Evolutionary conservation across 2,888 invertebrate genomes (phyloP).

Genomic region (Cyclophora albipunctata): DNA sequence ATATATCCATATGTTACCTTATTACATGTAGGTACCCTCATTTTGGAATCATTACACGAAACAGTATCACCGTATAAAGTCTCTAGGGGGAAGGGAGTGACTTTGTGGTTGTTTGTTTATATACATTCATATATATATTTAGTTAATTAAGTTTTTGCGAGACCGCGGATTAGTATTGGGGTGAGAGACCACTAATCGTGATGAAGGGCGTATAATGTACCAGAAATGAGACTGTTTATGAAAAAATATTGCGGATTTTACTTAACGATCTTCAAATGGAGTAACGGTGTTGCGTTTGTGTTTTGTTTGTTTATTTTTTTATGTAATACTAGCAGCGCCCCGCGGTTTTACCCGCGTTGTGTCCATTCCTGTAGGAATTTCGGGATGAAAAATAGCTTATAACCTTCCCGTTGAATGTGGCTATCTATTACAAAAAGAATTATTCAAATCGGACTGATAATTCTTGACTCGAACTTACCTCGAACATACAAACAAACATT

Average conservation of each 20-base stretch:
- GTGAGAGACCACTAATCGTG: conserved; percentile 41
- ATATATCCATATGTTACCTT: too few relatives aligned
- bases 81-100: conserved; percentile 60
- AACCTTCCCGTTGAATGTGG: too few relatives aligned
- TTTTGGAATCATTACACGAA: conserved; percentile 75
- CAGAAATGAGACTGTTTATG: conserved; percentile 4
- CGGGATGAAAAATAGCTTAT: too few relatives aligned
- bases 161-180: conserved; percentile 50
- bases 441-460: too few relatives aligned
- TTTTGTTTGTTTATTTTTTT: too few relatives aligned
- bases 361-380: too few relatives aligned
- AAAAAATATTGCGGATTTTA: conserved; percentile 8
- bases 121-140: conserved; percentile 62
- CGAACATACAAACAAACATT: too few relatives aligned
- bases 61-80: conserved; percentile 71
- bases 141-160: conserved; percentile 73
- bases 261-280: conserved; percentile 3
- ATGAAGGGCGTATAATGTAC: conserved; percentile 28
- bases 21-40: conserved; percentile 44
- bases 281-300: not conserved
- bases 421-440: too few relatives aligned
- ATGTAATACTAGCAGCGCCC: too few relatives aligned
- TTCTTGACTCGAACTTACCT: too few relatives aligned
- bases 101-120: conserved; percentile 66
- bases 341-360: too few relatives aligned